Conservation (phyloP, 2,888 invertebrate genomes). For the Pterobdella sp. region DNA sequence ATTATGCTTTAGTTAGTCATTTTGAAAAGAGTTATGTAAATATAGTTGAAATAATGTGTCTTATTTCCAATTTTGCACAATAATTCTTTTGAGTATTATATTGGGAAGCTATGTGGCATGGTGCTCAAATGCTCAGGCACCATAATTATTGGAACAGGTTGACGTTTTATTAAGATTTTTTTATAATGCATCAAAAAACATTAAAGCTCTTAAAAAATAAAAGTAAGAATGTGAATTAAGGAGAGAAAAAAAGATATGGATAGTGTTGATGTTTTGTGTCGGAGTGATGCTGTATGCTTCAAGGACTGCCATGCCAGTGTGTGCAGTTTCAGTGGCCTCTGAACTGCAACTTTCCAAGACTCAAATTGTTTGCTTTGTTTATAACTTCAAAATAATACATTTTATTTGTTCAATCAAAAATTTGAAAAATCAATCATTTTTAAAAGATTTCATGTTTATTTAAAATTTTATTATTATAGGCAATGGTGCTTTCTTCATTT, state of each 20-base stretch:
- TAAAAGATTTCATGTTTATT: background rate
- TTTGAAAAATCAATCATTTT: background rate
- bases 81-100: too few species aligned
- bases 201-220: too few species aligned
- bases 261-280: constrained; percentile 56
- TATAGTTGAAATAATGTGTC: too few species aligned
- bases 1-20: too few species aligned
- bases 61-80: too few species aligned
- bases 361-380: constrained; percentile 53
- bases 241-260: constrained; percentile 46
- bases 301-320: constrained; percentile 62
- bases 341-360: constrained; percentile 64
- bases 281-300: constrained; percentile 63
- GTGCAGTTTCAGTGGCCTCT: constrained; percentile 59
- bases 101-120: too few species aligned
- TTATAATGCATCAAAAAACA: too few species aligned
- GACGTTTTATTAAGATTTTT: too few species aligned
- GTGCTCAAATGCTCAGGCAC: too few species aligned
- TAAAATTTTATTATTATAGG: constrained; percentile 44
- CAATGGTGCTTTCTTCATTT: constrained; percentile 64
- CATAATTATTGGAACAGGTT: too few species aligned
- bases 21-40: too few species aligned
- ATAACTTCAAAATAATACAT: background rate
- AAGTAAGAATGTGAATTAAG: too few species aligned
- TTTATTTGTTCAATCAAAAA: background rate